Evolutionary conservation across 2,113 vertebrate species (phyloP), one percentile per base, ranked within the genome.

Genomic region (Crotalus helleri): DNA sequence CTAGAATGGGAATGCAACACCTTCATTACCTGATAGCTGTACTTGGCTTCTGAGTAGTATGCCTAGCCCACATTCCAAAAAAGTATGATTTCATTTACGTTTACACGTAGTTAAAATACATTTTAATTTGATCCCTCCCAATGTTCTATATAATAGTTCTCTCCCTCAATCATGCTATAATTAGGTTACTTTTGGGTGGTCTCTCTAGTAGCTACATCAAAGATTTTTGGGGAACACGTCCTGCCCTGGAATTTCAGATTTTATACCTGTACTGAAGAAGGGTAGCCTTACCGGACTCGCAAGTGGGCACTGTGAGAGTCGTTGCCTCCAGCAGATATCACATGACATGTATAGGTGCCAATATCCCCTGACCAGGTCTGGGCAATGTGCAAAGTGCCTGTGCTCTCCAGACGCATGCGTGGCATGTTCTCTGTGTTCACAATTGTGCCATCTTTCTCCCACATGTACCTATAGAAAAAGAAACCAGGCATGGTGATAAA

Each of bases 351-450:
- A 97, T 99, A 99, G 0, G 98, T 99, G 94, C 99, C 99, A 0
- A 99, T 99, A 97, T 99, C 99, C 0, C 99, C 99, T 0, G 99
- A 99, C 99, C 99, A 99, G 1, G 99, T 99, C 95, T 99, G 99
- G n/a, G 99, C 98, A 97, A 99, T 99, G 97, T 99, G 98, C 92
- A 99, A 98, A 17, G 99, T 98, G 90, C 99, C 99, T 0, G 96
- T 97, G 4, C 95, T 95, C 0, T 99, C 99, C 96, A 99, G 96
- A 0, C 98, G 98, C 96, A 99, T 95, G 81, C 99, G 98, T 0
- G 98, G 98, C 81, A 97, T 96, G 1, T 96, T 97, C 88, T 98
- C 98, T 0, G 97, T 85, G 19, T 97, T 98, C 94, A 99, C 96
- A 0, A 96, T 53, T 0, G 94, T 92, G 61, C 99, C 98, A 0